A percentile compares a stretch with the other conserved stretches of the same genome.
Conservation (phyloP, 2,113 vertebrate species). For the Verasper variegatus region DNA sequence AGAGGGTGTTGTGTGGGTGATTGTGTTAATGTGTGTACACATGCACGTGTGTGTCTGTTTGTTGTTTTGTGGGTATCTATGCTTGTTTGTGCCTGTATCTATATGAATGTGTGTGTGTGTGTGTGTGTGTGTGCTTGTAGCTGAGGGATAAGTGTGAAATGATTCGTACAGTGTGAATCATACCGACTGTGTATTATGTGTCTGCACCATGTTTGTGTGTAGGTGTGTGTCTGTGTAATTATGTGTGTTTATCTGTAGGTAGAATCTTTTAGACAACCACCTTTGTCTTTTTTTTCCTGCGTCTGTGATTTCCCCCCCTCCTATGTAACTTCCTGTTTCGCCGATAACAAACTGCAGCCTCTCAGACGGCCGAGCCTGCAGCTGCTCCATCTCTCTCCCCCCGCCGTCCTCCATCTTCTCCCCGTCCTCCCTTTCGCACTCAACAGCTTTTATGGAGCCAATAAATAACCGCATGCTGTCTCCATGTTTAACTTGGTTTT, state of each 20-base stretch:
- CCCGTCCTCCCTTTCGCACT: constrained; percentile 45
- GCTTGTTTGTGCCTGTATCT: background rate
- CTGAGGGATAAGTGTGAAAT: constrained; percentile 37
- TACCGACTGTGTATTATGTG: background rate
- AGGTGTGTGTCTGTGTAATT: constrained; percentile 10
- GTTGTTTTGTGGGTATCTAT: background rate
- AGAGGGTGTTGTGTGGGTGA: background rate
- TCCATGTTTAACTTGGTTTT: constrained; percentile 74
- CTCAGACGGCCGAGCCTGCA: constrained; percentile 51
- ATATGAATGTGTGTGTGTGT: constrained; percentile 13
- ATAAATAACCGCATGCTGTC: constrained; percentile 70
- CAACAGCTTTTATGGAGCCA: constrained; percentile 68
- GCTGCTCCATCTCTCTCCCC: constrained; percentile 56
- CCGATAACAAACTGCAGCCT: constrained; percentile 70
- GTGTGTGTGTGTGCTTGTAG: background rate
- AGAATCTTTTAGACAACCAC: constrained; percentile 21
- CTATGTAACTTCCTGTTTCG: constrained; percentile 48
- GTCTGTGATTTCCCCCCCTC: background rate
- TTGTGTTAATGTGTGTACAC: no score
- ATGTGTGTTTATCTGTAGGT: constrained; percentile 29
- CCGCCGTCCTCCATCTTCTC: constrained; percentile 56
- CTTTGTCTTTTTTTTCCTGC: constrained; percentile 2
- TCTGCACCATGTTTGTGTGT: background rate
- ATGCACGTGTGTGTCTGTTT: background rate
- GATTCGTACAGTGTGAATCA: constrained; percentile 31